Conservation (phyloP, 2,888 invertebrate genomes). For the Drosophila bunnanda region DNA sequence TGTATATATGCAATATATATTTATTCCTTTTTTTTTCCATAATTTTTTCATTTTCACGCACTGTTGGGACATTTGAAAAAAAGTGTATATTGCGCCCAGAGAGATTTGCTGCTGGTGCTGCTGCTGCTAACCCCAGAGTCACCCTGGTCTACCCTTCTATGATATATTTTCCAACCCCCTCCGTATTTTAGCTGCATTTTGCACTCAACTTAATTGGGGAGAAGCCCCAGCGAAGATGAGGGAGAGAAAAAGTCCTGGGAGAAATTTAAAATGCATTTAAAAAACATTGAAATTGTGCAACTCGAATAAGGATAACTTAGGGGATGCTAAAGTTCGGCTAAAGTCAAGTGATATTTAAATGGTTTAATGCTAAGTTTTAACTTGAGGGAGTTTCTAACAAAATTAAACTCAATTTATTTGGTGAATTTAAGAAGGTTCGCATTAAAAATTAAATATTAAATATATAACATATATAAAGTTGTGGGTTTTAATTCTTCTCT, state of each 20-base stretch:
- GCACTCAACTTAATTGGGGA: conserved; percentile 75
- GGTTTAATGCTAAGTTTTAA: neutral
- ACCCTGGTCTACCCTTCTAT: conserved; percentile 4
- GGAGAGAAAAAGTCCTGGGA: conserved; percentile 39
- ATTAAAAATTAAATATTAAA: neutral
- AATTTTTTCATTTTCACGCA: conserved; percentile 80
- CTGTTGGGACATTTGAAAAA: conserved; percentile 76
- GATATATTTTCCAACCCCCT: conserved; percentile 10
- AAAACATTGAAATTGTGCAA: conserved; percentile 30
- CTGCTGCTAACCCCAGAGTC: conserved; percentile 26
- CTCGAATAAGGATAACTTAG: neutral
- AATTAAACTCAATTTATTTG: neutral
- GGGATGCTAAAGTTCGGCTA: conserved; percentile 1
- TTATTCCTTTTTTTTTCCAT: conserved; percentile 70
- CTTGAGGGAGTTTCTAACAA: neutral
- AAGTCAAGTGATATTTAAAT: conserved; percentile 31
- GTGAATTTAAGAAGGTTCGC: neutral
- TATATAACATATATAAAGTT: too few relatives aligned
- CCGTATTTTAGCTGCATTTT: conserved; percentile 43
- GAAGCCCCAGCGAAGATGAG: conserved; percentile 7
- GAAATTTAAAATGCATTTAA: conserved; percentile 50
- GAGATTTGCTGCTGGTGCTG: conserved; percentile 51
- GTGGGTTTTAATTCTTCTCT: neutral
- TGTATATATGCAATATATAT: conserved; percentile 2
- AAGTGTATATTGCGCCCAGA: conserved; percentile 16